Evolutionary conservation across 2,113 vertebrate genomes (phyloP), one percentile per base, ranked within the genome.

Genomic region (Pithys albifrons): DNA sequence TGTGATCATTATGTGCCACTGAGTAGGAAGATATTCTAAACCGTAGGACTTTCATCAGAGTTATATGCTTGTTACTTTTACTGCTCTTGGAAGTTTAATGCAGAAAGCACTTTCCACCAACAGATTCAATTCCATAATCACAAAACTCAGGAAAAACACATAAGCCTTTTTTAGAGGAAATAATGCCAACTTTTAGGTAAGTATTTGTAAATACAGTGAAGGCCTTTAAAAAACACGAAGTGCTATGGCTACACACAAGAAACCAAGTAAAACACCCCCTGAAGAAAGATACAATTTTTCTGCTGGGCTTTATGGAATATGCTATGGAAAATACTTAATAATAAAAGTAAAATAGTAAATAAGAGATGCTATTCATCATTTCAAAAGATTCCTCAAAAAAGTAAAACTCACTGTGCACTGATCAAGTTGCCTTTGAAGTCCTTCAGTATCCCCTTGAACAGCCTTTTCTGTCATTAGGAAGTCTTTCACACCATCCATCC

Each of bases 401-500:
- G n/a, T 43, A 90, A 74, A 90, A 97, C 97, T 98, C 81, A 99
- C 99, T 95, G 97, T 98, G 97, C 99, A 99, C 61, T 98, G 98
- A 90, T 98, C 98, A 72, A 99, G 98, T 77, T 99, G 99, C 62
- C 98, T 98, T 88, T 98, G 98, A 28, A 99, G 97, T 33, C 92
- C 98, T 66, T 98, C 97, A 0, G 94, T 37, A 14, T 98, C 97
- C 19, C 97, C 97, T 41, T 97, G 95, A n/a, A 97, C 93, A 27
- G 97, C 70, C 28, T 97, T 97, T 74, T 99, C 98, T 92, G 97
- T 97, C 83, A 98, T 97, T 96, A 99, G 92, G 87, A 99, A 98
- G 52, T 98, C 98, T 96, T 99, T 98, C 73, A 98, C 99, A 5
- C 95, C 97, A 79, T 98, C 98, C 89, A 98, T 88, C 99, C 99